A percentile compares a stretch with the other conserved stretches of the same genome.
Conservation (phyloP, 2,113 vertebrate genomes). For the Lates calcarifer region DNA sequence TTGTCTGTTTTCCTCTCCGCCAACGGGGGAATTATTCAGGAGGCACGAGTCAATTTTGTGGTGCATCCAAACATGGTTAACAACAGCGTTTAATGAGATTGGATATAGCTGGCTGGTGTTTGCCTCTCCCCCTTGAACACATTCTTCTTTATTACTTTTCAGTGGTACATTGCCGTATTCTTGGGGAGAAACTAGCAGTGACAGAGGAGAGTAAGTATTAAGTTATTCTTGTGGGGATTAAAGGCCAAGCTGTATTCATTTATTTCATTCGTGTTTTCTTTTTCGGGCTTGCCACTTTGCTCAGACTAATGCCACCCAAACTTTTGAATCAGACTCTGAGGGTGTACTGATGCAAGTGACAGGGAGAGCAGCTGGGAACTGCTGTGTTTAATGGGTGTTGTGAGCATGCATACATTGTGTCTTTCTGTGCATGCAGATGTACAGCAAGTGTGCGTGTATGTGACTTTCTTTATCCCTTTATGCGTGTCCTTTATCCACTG, state of each 20-base stretch:
- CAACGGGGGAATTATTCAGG: conserved; percentile 49
- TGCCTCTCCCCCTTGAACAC: conserved; percentile 32
- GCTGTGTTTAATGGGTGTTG: conserved; percentile 22
- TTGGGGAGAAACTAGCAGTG: conserved; percentile 11
- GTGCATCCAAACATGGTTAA: conserved; percentile 74
- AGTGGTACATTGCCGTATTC: conserved; percentile 37
- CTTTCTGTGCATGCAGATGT: conserved; percentile 1
- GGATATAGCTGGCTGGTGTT: conserved; percentile 60
- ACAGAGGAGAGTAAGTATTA: conserved; percentile 44
- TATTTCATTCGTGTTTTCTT: conserved; percentile 25
- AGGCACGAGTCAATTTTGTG: conserved; percentile 64
- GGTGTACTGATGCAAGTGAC: not conserved
- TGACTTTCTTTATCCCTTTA: conserved; percentile 18
- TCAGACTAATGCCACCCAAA: conserved; percentile 37
- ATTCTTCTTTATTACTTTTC: conserved; percentile 58
- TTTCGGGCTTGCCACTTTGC: conserved; percentile 34
- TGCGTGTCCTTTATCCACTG: not conserved
- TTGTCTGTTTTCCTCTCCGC: conserved; percentile 43
- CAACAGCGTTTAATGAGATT: conserved; percentile 71
- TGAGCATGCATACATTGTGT: conserved; percentile 18
- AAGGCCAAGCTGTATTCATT: conserved; percentile 39
- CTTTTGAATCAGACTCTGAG: conserved; percentile 35
- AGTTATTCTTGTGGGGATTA: conserved; percentile 38
- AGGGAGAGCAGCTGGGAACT: conserved; percentile 38
- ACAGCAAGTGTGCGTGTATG: not conserved